Conservation (phyloP, 92 coral and sea anemone species). For the Scolanthus callimorphus region DNA sequence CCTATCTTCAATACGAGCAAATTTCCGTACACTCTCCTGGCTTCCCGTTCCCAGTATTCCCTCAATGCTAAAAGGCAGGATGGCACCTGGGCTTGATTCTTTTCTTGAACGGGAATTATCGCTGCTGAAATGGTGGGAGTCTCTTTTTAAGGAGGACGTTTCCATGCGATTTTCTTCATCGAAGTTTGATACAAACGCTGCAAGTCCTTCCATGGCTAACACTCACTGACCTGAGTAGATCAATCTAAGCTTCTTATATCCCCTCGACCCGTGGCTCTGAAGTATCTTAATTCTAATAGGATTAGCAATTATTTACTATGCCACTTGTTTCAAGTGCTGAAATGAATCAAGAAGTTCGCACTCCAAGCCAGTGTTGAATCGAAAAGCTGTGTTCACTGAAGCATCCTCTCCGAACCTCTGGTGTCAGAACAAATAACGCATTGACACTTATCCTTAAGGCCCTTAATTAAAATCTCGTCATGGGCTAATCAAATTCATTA, state of each 20-base stretch:
- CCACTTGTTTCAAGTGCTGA: no score
- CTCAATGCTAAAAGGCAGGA: slow-evolving; percentile 72
- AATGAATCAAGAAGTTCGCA: no score
- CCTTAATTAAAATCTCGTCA: slow-evolving; percentile 78
- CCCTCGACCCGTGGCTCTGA: slow-evolving; percentile 14
- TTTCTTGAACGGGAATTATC: slow-evolving; percentile 4
- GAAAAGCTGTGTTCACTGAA: no score
- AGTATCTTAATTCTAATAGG: background rate
- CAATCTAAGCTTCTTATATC: slow-evolving; percentile 11
- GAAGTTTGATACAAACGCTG: slow-evolving; percentile 88
- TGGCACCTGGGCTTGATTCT: slow-evolving; percentile 1
- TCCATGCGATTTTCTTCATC: slow-evolving; percentile 31
- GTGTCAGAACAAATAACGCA: background rate
- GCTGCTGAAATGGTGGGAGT: background rate
- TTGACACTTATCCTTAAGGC: slow-evolving; percentile 27
- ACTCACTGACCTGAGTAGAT: background rate
- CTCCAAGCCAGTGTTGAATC: no score
- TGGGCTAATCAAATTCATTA: slow-evolving; percentile 76
- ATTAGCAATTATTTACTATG: background rate
- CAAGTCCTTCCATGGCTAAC: slow-evolving; percentile 72
- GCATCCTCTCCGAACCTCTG: no score
- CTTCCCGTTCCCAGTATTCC: slow-evolving; percentile 63
- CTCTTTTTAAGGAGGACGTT: background rate
- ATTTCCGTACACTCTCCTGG: background rate
- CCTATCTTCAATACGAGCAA: no score